These are phyloP conservation scores for Heliconius himera DNA, from an alignment of 1,140 invertebrate genomes.

Conservation along the genomic window DNA sequence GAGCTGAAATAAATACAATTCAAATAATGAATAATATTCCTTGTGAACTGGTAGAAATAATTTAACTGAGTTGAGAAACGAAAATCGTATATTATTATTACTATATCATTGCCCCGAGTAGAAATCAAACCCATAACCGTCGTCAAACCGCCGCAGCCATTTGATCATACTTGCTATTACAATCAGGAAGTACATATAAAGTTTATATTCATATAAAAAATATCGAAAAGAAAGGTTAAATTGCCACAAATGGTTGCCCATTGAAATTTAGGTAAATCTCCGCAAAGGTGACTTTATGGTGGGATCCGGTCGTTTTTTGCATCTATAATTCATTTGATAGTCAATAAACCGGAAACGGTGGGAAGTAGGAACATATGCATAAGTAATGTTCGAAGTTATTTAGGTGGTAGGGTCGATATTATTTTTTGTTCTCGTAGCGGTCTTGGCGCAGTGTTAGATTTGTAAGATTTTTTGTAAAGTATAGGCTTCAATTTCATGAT, in stretches of 20 bases:
- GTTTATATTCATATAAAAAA: background rate
- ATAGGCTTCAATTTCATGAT: background rate
- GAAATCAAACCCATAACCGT: background rate
- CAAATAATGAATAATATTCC: no score
- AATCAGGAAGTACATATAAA: background rate
- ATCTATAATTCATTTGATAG: constrained; percentile 31
- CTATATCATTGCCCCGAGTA: no score
- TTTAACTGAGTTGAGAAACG: no score
- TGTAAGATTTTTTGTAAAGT: background rate
- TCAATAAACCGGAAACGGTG: constrained; percentile 20
- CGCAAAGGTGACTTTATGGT: constrained; percentile 21
- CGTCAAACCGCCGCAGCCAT: background rate
- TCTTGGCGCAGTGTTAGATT: background rate
- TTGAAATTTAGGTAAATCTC: constrained; percentile 15
- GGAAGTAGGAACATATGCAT: constrained; percentile 6
- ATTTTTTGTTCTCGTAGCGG: background rate
- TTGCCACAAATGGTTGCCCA: constrained; percentile 4
- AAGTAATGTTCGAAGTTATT: background rate
- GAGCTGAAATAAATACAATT: no score
- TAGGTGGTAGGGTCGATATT: background rate
- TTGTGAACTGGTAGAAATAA: no score
- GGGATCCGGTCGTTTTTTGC: constrained; percentile 22
- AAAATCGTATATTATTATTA: no score
- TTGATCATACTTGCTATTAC: no score
- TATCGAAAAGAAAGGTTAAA: background rate